These are phyloP conservation scores for Danio albolineatus DNA, from an alignment of 2,797 vertebrate genomes.

Conservation along the genomic window DNA sequence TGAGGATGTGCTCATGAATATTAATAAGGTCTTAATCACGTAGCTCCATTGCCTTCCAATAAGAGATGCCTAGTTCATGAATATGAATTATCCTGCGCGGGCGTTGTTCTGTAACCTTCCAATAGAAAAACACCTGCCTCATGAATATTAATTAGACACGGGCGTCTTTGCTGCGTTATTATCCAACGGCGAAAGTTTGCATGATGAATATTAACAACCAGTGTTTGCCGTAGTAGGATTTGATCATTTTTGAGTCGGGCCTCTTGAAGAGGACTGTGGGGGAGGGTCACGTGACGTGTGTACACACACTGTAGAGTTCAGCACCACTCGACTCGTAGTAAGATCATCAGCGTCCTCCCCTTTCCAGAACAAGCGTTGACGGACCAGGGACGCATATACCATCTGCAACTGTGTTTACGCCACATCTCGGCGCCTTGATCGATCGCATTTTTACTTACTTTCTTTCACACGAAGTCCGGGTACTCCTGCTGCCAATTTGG, in stretches of 20 bases:
- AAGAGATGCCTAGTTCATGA: not conserved
- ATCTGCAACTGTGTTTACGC: slow-evolving; percentile 52
- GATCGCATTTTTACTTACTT: not conserved
- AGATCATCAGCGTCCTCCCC: slow-evolving; percentile 59
- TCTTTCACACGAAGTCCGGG: slow-evolving; percentile 8
- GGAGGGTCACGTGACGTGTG: slow-evolving; percentile 82
- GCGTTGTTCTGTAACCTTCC: not conserved
- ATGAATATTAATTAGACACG: slow-evolving; percentile 3
- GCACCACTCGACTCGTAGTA: slow-evolving; percentile 78
- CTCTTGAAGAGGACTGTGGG: slow-evolving; percentile 67
- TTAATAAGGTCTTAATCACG: not conserved
- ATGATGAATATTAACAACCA: not conserved
- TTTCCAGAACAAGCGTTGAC: slow-evolving; percentile 70
- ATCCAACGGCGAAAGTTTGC: not conserved
- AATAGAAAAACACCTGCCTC: not conserved
- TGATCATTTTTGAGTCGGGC: slow-evolving; percentile 51
- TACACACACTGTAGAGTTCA: slow-evolving; percentile 76
- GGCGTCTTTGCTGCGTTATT: too few relatives aligned
- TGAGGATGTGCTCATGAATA: not conserved
- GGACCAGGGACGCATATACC: slow-evolving; percentile 64
- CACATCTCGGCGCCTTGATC: slow-evolving; percentile 20
- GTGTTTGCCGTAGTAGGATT: slow-evolving; percentile 3
- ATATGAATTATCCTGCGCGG: not conserved
- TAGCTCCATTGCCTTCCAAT: not conserved
- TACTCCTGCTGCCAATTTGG: slow-evolving; percentile 34